Percentiles rank a stretch among this genome's conserved stretches.
phyloP scores from a whole-genome alignment of 2,797 vertebrate species.

The Lophotriccus pileatus region DNA sequence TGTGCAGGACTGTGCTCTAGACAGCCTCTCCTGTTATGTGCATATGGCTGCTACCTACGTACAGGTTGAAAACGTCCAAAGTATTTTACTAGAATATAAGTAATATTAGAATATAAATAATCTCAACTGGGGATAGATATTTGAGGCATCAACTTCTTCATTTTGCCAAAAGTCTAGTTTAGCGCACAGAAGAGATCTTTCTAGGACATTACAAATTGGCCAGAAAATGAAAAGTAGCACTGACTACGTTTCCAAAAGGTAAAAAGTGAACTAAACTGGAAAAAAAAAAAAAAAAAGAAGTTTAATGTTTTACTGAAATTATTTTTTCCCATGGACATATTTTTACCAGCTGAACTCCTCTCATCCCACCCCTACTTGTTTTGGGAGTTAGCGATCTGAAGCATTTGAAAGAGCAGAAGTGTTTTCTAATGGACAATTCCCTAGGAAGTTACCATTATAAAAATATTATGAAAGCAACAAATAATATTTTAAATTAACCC shows the following conservation, averaged over 20 bases:
- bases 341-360: not conserved
- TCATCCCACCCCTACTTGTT: not conserved
- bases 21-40: not conserved
- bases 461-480: not conserved
- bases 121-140: not conserved
- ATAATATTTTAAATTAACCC: not conserved
- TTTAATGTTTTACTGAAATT: not conserved
- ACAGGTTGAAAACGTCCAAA: not conserved
- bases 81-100: not conserved
- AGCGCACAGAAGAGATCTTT: not conserved
- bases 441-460: not conserved
- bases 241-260: not conserved
- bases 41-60: not conserved
- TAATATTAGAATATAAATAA: not conserved
- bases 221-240: not conserved
- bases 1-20: not conserved
- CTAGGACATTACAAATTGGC: not conserved
- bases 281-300: not conserved
- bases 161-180: not conserved
- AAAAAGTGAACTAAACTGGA: not conserved
- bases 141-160: not conserved
- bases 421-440: not conserved
- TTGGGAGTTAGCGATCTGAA: not conserved
- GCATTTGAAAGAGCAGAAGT: not conserved
- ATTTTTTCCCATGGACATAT: not conserved